phyloP scores from a whole-genome alignment of 2,888 invertebrate species.

The Plagodis pulveraria region DNA sequence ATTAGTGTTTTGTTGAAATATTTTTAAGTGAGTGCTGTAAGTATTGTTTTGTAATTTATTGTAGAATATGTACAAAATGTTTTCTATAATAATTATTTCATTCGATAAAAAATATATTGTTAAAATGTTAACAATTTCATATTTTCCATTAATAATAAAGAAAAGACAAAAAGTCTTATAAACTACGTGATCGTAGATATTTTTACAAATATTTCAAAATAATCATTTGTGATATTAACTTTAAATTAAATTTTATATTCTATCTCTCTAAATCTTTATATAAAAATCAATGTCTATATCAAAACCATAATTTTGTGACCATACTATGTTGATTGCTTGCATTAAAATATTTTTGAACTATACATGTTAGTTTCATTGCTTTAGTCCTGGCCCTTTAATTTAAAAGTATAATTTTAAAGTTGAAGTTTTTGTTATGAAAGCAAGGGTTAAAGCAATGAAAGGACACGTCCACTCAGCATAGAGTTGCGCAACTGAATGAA shows the following conservation, averaged over 20 bases:
- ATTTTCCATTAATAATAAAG: background rate
- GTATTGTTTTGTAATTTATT: slow-evolving; percentile 5
- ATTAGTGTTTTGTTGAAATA: slow-evolving; percentile 19
- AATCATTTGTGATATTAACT: slow-evolving; percentile 24
- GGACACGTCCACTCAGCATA: slow-evolving; percentile 14
- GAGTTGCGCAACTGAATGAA: slow-evolving; percentile 15
- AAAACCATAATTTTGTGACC: slow-evolving; percentile 17
- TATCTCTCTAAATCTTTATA: slow-evolving; percentile 24
- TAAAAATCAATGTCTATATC: slow-evolving; percentile 29
- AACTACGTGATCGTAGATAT: slow-evolving; percentile 6
- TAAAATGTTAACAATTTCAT: background rate
- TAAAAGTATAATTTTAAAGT: slow-evolving; percentile 34
- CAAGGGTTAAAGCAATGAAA: slow-evolving; percentile 80
- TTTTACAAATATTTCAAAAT: slow-evolving; percentile 2
- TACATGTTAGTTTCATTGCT: slow-evolving; percentile 77
- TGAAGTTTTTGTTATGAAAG: slow-evolving; percentile 34
- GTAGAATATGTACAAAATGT: slow-evolving; percentile 6
- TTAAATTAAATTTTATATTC: slow-evolving; percentile 7
- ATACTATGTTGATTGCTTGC: slow-evolving; percentile 52
- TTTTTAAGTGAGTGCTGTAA: slow-evolving; percentile 10
- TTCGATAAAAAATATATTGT: slow-evolving; percentile 5
- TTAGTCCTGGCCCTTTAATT: slow-evolving; percentile 65
- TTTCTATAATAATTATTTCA: background rate
- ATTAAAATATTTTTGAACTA: slow-evolving; percentile 64
- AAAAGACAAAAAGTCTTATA: background rate